Evolutionary conservation across 2,113 vertebrate species (phyloP).

Genomic region (Cariama cristata): DNA sequence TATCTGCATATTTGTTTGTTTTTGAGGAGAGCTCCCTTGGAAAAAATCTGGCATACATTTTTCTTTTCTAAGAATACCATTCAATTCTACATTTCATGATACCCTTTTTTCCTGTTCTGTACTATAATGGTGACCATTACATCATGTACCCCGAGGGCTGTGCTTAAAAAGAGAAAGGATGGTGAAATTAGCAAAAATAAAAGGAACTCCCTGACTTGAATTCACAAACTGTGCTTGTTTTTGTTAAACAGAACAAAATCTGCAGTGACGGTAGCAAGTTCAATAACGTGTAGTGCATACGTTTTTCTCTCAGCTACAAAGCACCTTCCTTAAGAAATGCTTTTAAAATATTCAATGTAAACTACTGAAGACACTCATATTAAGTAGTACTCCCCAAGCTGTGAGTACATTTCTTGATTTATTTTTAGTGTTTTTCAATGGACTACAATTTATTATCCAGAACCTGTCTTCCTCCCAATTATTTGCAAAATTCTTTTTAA

Average conservation of each 20-base stretch:
- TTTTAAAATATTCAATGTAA: slow-evolving; percentile 60
- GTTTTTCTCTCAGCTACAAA: slow-evolving; percentile 67
- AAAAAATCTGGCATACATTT: slow-evolving; percentile 68
- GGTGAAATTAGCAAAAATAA: slow-evolving; percentile 79
- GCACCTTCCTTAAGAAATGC: slow-evolving; percentile 64
- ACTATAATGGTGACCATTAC: slow-evolving; percentile 76
- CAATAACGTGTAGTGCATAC: slow-evolving; percentile 71
- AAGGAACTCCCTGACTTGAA: slow-evolving; percentile 78
- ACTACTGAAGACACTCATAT: slow-evolving; percentile 50
- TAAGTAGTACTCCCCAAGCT: slow-evolving; percentile 50
- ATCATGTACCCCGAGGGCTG: slow-evolving; percentile 77
- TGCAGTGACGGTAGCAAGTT: slow-evolving; percentile 72
- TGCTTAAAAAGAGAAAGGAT: slow-evolving; percentile 76
- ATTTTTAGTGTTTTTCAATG: slow-evolving; percentile 12
- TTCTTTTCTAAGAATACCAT: slow-evolving; percentile 78
- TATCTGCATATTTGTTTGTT: slow-evolving; percentile 75
- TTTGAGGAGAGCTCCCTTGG: slow-evolving; percentile 59
- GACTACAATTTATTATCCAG: not conserved
- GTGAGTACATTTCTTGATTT: slow-evolving; percentile 38
- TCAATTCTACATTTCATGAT: slow-evolving; percentile 76
- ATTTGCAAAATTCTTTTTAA: not conserved
- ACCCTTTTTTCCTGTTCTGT: slow-evolving; percentile 71
- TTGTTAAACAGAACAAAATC: slow-evolving; percentile 81
- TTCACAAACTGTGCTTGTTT: slow-evolving; percentile 79
- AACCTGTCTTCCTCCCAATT: not conserved